Percentiles rank a stretch among this genome's conserved stretches.
Evolutionary conservation across 2,113 vertebrate genomes (phyloP).

Genomic region (Gnathonemus echidnorhynchus): DNA sequence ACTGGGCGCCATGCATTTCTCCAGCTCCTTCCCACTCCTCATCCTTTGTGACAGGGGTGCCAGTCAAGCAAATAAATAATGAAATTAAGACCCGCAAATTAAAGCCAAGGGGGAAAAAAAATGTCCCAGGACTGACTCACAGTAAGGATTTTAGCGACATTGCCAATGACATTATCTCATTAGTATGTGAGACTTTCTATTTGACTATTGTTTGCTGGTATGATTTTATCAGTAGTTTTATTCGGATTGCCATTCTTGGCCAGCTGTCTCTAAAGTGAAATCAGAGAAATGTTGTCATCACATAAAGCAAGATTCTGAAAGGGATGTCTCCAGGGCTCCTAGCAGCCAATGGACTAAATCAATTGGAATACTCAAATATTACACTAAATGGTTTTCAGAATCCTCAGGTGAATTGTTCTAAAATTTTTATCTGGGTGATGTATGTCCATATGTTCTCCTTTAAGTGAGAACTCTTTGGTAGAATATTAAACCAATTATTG

Average conservation of each 20-base stretch:
- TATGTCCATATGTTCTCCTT: constrained; percentile 41
- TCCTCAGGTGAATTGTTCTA: constrained; percentile 28
- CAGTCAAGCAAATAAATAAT: constrained; percentile 57
- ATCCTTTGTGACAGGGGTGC: constrained; percentile 51
- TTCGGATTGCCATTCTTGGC: constrained; percentile 37
- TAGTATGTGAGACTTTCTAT: constrained; percentile 48
- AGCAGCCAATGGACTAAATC: constrained; percentile 19
- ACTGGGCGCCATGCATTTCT: constrained; percentile 4
- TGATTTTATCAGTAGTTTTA: constrained; percentile 38
- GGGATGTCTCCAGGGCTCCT: constrained; percentile 12
- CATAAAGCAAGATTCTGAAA: constrained; percentile 28
- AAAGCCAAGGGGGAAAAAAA: constrained; percentile 49
- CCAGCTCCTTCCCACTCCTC: constrained; percentile 44
- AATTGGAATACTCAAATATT: constrained; percentile 28
- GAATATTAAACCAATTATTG: constrained; percentile 37
- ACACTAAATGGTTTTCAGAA: constrained; percentile 41
- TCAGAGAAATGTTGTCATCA: not conserved
- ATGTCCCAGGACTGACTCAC: constrained; percentile 55
- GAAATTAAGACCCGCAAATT: constrained; percentile 62
- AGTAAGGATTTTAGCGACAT: constrained; percentile 62
- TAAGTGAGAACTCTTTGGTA: constrained; percentile 45
- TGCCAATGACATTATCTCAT: constrained; percentile 58
- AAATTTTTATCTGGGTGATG: constrained; percentile 38
- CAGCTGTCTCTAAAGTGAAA: not conserved
- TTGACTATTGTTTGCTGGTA: constrained; percentile 47